Percentiles rank a stretch among this genome's conserved stretches.
Evolutionary conservation across 2,888 invertebrate genomes (phyloP).

Genomic region (Acleris laterana): DNA sequence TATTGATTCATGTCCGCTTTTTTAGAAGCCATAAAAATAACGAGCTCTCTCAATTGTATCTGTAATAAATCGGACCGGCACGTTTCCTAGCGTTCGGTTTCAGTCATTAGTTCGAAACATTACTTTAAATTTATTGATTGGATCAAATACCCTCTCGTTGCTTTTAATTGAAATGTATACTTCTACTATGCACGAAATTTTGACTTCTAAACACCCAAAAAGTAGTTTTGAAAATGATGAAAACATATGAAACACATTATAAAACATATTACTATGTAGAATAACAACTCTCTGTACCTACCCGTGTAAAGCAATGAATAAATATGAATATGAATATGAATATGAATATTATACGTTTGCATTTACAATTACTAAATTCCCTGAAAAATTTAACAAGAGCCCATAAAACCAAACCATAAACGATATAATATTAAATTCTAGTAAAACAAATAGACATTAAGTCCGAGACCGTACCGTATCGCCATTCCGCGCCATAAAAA

Average conservation of each 20-base stretch:
- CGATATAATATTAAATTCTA: constrained; percentile 71
- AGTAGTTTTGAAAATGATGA: too few relatives aligned
- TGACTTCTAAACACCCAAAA: background rate
- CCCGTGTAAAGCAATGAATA: too few relatives aligned
- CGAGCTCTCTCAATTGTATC: constrained; percentile 70
- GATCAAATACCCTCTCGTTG: constrained; percentile 10
- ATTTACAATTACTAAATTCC: constrained; percentile 7
- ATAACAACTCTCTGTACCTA: too few relatives aligned
- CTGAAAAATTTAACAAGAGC: constrained; percentile 43
- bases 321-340: too few relatives aligned
- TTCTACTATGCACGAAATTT: background rate
- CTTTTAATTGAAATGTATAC: background rate
- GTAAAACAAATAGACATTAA: constrained; percentile 81
- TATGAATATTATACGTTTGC: too few relatives aligned
- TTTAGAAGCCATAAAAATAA: constrained; percentile 80
- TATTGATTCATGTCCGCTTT: constrained; percentile 71
- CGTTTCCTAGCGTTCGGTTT: constrained; percentile 58
- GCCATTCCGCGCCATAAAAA: constrained; percentile 82
- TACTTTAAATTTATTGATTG: constrained; percentile 35
- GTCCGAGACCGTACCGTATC: constrained; percentile 68
- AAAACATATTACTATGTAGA: too few relatives aligned
- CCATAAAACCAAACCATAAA: constrained; percentile 59
- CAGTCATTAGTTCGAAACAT: constrained; percentile 34
- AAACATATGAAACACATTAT: too few relatives aligned
- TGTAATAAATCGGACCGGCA: constrained; percentile 67